Conservation (phyloP, 1,140 invertebrate genomes). For the Drosophila ohnishii region DNA sequence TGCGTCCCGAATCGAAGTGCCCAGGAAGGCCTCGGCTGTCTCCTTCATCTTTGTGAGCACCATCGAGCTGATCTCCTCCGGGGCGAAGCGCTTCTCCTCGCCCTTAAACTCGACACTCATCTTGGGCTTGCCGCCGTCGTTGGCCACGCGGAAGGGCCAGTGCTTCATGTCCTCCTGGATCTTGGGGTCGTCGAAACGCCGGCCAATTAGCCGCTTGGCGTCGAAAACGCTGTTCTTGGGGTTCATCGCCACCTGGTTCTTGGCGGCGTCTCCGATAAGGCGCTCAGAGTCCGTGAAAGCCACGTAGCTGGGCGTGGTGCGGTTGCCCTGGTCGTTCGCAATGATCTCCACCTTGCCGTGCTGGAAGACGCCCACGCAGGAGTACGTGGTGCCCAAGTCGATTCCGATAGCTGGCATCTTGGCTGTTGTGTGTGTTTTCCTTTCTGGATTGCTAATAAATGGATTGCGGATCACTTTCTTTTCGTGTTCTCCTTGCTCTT, state of each 20-base stretch:
- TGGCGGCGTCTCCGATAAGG: conserved; percentile 93
- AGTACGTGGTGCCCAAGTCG: conserved; percentile 91
- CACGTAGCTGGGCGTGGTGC: conserved; percentile 95
- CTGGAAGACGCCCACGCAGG: conserved; percentile 91
- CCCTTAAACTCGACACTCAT: conserved; percentile 90
- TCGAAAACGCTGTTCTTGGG: conserved; percentile 92
- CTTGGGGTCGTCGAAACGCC: conserved; percentile 87
- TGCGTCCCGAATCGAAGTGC: conserved; percentile 86
- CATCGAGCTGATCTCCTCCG: conserved; percentile 91
- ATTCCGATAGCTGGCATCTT: conserved; percentile 88
- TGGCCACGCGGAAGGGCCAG: conserved; percentile 89
- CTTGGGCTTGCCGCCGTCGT: conserved; percentile 87
- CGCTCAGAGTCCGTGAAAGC: conserved; percentile 95
- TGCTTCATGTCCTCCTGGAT: conserved; percentile 90
- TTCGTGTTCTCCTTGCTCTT: background rate
- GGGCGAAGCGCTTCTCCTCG: conserved; percentile 89
- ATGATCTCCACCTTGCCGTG: conserved; percentile 96
- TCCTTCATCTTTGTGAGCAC: conserved; percentile 92
- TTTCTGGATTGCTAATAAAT: conserved; percentile 12
- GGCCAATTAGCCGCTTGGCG: conserved; percentile 87
- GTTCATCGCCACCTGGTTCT: conserved; percentile 90
- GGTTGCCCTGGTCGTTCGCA: conserved; percentile 95
- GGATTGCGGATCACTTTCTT: background rate
- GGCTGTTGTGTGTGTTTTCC: conserved; percentile 26
- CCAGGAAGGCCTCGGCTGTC: conserved; percentile 90